A percentile compares a stretch with the other conserved stretches of the same genome.
Evolutionary conservation across 1,140 invertebrate genomes (phyloP).

Genomic region (Lethocerus indicus): DNA sequence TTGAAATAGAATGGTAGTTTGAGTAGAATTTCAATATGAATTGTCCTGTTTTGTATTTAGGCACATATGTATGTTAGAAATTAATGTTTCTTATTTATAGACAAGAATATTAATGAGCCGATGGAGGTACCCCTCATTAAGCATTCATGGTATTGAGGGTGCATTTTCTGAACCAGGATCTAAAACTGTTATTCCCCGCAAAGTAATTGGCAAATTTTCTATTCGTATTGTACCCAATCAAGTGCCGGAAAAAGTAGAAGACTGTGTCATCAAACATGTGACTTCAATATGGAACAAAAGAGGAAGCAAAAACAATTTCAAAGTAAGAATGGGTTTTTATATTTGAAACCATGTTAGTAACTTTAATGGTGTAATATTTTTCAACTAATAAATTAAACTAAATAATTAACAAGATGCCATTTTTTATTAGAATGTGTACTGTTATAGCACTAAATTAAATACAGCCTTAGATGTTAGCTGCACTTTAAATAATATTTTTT

Average conservation of each 20-base stretch:
- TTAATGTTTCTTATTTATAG: constrained; percentile 20
- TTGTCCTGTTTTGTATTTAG: too few species aligned
- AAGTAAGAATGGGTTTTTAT: constrained; percentile 35
- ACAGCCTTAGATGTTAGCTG: too few species aligned
- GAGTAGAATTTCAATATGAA: too few species aligned
- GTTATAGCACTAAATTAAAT: background rate
- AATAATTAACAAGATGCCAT: background rate
- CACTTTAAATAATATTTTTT: background rate
- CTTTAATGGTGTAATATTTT: background rate
- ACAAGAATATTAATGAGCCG: constrained; percentile 66
- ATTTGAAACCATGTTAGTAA: background rate
- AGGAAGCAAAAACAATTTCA: constrained; percentile 73
- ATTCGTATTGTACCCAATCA: constrained; percentile 88
- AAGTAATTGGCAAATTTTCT: constrained; percentile 93
- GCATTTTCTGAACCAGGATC: constrained; percentile 81
- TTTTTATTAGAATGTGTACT: background rate
- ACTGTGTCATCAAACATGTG: constrained; percentile 57
- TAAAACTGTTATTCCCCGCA: constrained; percentile 91
- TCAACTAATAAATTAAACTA: background rate
- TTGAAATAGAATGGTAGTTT: too few species aligned
- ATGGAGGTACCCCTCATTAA: constrained; percentile 80
- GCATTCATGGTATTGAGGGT: constrained; percentile 84
- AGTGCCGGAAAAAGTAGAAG: constrained; percentile 54
- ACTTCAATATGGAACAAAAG: constrained; percentile 44
- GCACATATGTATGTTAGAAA: background rate